A percentile compares a stretch with the other conserved stretches of the same genome.
Conservation (phyloP, 1,140 invertebrate genomes). For the Heliconius himera region DNA sequence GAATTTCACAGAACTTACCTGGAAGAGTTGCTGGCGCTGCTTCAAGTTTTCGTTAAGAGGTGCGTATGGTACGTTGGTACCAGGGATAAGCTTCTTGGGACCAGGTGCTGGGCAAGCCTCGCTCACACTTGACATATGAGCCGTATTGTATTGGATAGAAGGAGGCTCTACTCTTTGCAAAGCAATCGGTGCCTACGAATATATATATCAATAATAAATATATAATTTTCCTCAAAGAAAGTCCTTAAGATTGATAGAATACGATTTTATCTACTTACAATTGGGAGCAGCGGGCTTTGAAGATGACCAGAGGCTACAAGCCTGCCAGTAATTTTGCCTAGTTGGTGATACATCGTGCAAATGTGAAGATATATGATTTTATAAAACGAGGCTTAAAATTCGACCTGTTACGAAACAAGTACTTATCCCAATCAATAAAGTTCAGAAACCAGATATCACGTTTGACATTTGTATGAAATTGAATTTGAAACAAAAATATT, state of each 20-base stretch:
- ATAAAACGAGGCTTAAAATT: constrained; percentile 28
- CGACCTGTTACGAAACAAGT: constrained; percentile 78
- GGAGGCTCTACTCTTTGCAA: constrained; percentile 74
- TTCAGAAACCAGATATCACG: constrained; percentile 32
- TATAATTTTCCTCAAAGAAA: neutral
- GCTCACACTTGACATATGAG: constrained; percentile 66
- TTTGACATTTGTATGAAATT: neutral
- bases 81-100: constrained; percentile 59
- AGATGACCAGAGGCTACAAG: constrained; percentile 64
- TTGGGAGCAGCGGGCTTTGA: constrained; percentile 68
- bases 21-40: constrained; percentile 64
- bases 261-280: constrained; percentile 61
- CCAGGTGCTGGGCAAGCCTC: constrained; percentile 59
- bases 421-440: constrained; percentile 52
- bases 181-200: constrained; percentile 65
- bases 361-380: constrained; percentile 28
- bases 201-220: neutral
- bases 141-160: constrained; percentile 64
- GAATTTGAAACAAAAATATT: neutral
- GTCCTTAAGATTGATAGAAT: neutral
- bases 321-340: constrained; percentile 66
- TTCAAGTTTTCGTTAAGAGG: constrained; percentile 55
- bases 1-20: constrained; percentile 49
- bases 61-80: constrained; percentile 70
- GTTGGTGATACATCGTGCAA: constrained; percentile 71